Evolutionary conservation across 1,140 invertebrate species (phyloP).

Genomic region (Drosophila funebris): DNA sequence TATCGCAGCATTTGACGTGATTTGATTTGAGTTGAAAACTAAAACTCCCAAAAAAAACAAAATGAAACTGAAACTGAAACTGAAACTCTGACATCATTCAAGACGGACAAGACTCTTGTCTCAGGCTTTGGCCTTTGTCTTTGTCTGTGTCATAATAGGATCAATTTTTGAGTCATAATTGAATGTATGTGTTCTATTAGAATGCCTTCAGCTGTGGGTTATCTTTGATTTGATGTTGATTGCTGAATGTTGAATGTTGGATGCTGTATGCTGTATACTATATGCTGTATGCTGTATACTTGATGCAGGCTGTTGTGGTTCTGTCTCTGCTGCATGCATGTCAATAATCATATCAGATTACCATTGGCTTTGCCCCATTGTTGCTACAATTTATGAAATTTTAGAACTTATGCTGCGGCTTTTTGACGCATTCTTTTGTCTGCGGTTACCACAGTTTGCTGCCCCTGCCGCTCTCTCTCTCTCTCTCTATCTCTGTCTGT

Average conservation of each 20-base stretch:
- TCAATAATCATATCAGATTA: slow-evolving; percentile 83
- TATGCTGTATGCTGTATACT: slow-evolving; percentile 15
- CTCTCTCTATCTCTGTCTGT: not conserved
- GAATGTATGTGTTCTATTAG: slow-evolving; percentile 64
- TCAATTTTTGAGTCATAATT: slow-evolving; percentile 78
- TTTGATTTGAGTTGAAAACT: slow-evolving; percentile 67
- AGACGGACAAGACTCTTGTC: not conserved
- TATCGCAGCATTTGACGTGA: slow-evolving; percentile 78
- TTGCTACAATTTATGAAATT: slow-evolving; percentile 82
- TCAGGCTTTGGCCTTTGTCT: not conserved
- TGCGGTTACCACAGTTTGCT: slow-evolving; percentile 35
- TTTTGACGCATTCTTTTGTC: slow-evolving; percentile 76
- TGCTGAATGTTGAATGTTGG: not conserved
- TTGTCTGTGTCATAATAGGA: slow-evolving; percentile 68
- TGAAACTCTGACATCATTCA: slow-evolving; percentile 67
- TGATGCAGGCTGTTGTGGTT: slow-evolving; percentile 34
- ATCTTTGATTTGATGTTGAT: slow-evolving; percentile 49
- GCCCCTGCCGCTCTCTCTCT: not conserved
- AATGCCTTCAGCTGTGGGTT: slow-evolving; percentile 67
- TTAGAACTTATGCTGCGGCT: slow-evolving; percentile 80
- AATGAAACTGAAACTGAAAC: slow-evolving; percentile 28
- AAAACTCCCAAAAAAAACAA: not conserved
- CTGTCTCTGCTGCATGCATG: slow-evolving; percentile 62
- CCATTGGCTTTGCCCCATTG: slow-evolving; percentile 75
- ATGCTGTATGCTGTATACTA: not conserved